Evolutionary conservation across 2,797 vertebrate species (phyloP), one percentile per base, ranked within the genome.

Genomic region (Cetoscarus ocellatus): DNA sequence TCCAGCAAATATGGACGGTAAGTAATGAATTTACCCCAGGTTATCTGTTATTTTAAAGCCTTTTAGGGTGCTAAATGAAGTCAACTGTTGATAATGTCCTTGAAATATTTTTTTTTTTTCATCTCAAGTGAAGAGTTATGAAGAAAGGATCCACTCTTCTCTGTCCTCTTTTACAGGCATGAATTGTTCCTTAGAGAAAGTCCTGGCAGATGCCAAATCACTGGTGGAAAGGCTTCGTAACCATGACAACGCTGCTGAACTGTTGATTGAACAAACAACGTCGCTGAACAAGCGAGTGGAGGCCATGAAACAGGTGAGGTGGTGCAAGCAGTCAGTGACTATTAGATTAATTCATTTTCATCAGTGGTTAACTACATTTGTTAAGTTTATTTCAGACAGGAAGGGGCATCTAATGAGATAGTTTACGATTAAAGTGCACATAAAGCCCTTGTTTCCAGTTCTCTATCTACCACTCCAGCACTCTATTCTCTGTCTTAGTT

Each of bases 181-280:
- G 98, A 96, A 96, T 83, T 98, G 98, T 77, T 96, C 95, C 0
- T 93, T 99, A 39, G 98, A 99, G 80, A 99, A 97, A 74, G 98
- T 98, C 45, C 93, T 99, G 86, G 94, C 97, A 13, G 98, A 99
- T 67, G 98, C 98, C 0, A 98, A 96, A 87, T 97, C 96, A 0
- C 92, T 99, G 84, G 98, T 99, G 70, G 97, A 99, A 79, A 94
- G 97, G 67, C 88, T 99, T 17, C 83, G 97, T 65, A 97, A 98
- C 61, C 98, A 99, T n/a, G 98, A 99, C 76, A 96, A 95, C 0
- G 97, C 97, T 0, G 98, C 98, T 0, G 98, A 99, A 85, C 94
- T 96, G 62, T 93, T 99, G 18, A 99, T 99, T 3, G 98, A 99
- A 67, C 98, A 99, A 91, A 99, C 98, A 3, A 98, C 97, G 0